phyloP scores from a whole-genome alignment of 2,113 vertebrate species.

The Mesoclemmys tuberculata region DNA sequence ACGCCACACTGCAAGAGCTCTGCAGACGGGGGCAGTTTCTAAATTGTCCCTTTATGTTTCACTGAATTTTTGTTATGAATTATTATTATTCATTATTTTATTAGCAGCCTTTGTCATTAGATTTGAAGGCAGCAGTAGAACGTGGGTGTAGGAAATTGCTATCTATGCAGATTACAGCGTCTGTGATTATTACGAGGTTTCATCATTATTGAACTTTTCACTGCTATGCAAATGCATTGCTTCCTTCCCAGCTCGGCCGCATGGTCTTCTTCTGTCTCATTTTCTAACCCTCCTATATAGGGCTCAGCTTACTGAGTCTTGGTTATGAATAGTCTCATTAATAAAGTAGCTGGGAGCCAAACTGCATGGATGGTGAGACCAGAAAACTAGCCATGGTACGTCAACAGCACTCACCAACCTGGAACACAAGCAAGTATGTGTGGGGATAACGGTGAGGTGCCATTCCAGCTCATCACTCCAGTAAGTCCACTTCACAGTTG shows the following conservation, averaged over 20 bases:
- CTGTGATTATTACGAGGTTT: background rate
- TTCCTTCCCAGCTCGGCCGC: background rate
- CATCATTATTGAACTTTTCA: background rate
- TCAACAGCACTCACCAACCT: background rate
- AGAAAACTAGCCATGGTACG: background rate
- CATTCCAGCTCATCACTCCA: background rate
- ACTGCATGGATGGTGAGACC: background rate
- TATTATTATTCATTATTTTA: too few relatives aligned
- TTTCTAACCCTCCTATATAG: fast-evolving
- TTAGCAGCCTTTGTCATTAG: fast-evolving
- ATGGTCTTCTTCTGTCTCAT: background rate
- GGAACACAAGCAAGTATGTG: background rate
- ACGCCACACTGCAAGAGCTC: background rate
- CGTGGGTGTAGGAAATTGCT: background rate
- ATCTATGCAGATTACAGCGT: fast-evolving
- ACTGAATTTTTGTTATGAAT: too few relatives aligned
- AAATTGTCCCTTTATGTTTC: too few relatives aligned
- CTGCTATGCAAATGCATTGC: background rate
- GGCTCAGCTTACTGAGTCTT: fast-evolving
- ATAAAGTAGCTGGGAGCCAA: background rate
- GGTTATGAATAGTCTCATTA: background rate
- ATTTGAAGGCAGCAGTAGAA: background rate
- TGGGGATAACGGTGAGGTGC: background rate
- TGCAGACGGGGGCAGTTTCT: too few relatives aligned
- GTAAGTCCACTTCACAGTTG: background rate